Base-by-base conservation (phyloP, 2,113 vertebrate genomes). In the Triplophysa rosa region DNA sequence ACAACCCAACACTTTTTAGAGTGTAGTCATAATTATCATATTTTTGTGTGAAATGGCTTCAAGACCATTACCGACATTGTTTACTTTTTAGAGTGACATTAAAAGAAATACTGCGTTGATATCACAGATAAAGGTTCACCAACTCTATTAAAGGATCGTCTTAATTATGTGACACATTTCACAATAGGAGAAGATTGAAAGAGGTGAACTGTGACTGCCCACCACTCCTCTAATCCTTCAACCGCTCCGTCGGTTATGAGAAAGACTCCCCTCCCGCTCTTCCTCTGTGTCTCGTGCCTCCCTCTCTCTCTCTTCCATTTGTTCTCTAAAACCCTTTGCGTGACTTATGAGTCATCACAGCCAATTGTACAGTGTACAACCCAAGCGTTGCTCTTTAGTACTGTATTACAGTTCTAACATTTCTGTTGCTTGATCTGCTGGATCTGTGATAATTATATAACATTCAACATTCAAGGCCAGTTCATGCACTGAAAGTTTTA, bases 301-400 rank as follows among this genome's bases (percentile, higher is more conserved):
- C 19, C 17, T 54, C 79, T 52, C 42, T 67, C 67, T 78, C 61
- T 68, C 65, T 64, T 73, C 71, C 45, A 1, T 45, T 67, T 8
- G 65, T 49, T 77, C 59, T 77, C 62, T 78, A 8, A 61, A 77
- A 69, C 71, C 75, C 79, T 69, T 54, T n/a, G 64, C 14, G 40
- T 73, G 73, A 65, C 26, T 37, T 61, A 23, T 75, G 68, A 72
- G 47, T 75, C 77, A 79, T 79, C 72, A 72, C 56, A 54, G 64
- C 68, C 6, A 67, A 81, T 64, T 75, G 68, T 69, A 77, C 45
- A 54, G 71, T 63, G 47, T 54, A 42, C n/a, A 73, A 24, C n/a
- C 8, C 70, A 42, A 73, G 16, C 23, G 47, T 17, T 33, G 17
- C 29, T 8, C 52, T 78, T 63, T 8, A 5, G 79, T 79, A 83